These are phyloP conservation scores for Antheraea pernyi DNA, from an alignment of 1,140 invertebrate species.

Conservation along the genomic window DNA sequence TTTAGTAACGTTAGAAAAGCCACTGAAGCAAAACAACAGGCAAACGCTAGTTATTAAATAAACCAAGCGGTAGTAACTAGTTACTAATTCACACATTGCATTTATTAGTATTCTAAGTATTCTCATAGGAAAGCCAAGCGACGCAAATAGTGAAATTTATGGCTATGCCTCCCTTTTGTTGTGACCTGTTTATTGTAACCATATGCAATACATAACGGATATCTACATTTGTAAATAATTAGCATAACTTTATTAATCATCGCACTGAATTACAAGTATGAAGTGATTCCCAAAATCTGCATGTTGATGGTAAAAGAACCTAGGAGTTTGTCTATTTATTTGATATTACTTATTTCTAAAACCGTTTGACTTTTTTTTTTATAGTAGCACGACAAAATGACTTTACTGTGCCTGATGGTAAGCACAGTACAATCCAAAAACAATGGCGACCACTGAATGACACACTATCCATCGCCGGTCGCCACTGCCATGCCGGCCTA, in stretches of 20 bases:
- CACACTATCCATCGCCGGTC: no score
- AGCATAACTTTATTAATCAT: neutral
- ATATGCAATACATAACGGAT: slow-evolving; percentile 1
- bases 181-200: neutral
- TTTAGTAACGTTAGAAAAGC: neutral
- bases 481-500: no score
- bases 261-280: no score
- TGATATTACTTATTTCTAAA: no score
- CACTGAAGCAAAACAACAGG: neutral
- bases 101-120: slow-evolving; percentile 28
- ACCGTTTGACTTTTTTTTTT: no score
- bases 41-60: neutral
- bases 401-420: no score
- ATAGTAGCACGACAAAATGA: no score
- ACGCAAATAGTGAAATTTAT: slow-evolving; percentile 31
- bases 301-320: no score
- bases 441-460: no score
- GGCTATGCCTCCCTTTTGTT: slow-evolving; percentile 1
- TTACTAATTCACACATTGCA: slow-evolving; percentile 17
- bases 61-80: neutral
- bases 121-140: slow-evolving; percentile 33
- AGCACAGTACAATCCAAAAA: no score
- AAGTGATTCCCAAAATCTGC: no score
- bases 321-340: no score
- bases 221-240: neutral